Conservation (phyloP, 2,888 invertebrate genomes). For the Sarcophaga carnaria region DNA sequence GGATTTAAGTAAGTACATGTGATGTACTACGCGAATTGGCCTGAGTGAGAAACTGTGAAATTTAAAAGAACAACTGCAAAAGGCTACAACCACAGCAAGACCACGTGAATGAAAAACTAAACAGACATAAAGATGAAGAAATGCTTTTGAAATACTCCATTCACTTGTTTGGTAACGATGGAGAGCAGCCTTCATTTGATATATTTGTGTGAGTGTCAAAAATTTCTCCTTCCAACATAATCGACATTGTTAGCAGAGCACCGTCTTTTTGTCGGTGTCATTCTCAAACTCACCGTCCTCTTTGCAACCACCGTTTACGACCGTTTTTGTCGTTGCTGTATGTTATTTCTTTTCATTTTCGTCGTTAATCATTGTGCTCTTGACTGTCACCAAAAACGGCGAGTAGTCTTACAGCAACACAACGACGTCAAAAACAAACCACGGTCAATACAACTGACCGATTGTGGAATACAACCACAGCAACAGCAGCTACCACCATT, state of each 20-base stretch:
- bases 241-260: constrained; percentile 53
- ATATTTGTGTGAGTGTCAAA: constrained; percentile 6
- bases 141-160: constrained; percentile 65
- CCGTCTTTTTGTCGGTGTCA: constrained; percentile 45
- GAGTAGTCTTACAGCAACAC: constrained; percentile 74
- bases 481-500: constrained; percentile 55
- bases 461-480: constrained; percentile 57
- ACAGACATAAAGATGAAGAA: constrained; percentile 59
- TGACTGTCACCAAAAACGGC: constrained; percentile 81
- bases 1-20: constrained; percentile 53
- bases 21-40: constrained; percentile 69
- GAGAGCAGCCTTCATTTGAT: constrained; percentile 31
- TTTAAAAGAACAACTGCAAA: constrained; percentile 38
- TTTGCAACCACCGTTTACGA: constrained; percentile 46
- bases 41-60: constrained; percentile 44
- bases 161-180: constrained; percentile 51
- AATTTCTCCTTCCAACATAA: constrained; percentile 43
- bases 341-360: constrained; percentile 76
- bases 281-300: constrained; percentile 53
- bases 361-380: constrained; percentile 82
- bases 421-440: constrained; percentile 53
- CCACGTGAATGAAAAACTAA: constrained; percentile 68
- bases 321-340: constrained; percentile 72
- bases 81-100: constrained; percentile 11
- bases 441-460: constrained; percentile 70